Base-by-base conservation (phyloP, 2,888 invertebrate species). In the Unio pictorum region DNA sequence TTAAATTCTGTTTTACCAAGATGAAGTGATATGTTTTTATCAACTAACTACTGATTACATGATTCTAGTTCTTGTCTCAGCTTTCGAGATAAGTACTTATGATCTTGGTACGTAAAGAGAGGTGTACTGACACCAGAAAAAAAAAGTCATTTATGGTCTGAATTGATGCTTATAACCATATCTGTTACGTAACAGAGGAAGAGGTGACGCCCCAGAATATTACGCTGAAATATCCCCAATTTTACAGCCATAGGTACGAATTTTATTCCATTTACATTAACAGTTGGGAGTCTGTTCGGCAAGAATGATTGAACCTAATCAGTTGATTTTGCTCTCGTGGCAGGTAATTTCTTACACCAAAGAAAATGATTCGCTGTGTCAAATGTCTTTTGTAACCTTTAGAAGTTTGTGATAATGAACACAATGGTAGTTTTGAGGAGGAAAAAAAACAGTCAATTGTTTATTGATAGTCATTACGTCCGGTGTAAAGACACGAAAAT, bases 351-450 rank as follows among this genome's bases (percentile, higher is more conserved):
- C 11, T 28, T 18, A 30, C 28, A 55, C 30, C 0, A 55, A 66
- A 23, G 58, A 45, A 15, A 20, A 58, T 65, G 59, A 45, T 66
- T 57, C 8, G 55, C 66, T 18, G 60, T 66, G 45, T 57, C 66
- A 34, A 60, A 66, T 17, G 66, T 26, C 60, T 66, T 66, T 54
- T 61, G 61, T 18, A 66, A 18, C 64, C 68, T 23, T 68, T 45
- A 45, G 11, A 45, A 45, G 0, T 45, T 3, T 45, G 45, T 45
- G 45, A 2, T 45, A 45, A 15, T 45, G 15, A 45, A 45, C 3
- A 15, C 45, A 45, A 11, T 45, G 11, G 3, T 11, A 15, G 45
- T 45, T 15, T 15, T 45, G 11, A 23, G 23, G 23, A 23, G 23
- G 23, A 15, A 45, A 45, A 15, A 15, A 45, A 45, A 11, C 11